These are phyloP conservation scores for Tetrapedia diversipes DNA, from an alignment of 2,888 invertebrate species.

Conservation along the genomic window DNA sequence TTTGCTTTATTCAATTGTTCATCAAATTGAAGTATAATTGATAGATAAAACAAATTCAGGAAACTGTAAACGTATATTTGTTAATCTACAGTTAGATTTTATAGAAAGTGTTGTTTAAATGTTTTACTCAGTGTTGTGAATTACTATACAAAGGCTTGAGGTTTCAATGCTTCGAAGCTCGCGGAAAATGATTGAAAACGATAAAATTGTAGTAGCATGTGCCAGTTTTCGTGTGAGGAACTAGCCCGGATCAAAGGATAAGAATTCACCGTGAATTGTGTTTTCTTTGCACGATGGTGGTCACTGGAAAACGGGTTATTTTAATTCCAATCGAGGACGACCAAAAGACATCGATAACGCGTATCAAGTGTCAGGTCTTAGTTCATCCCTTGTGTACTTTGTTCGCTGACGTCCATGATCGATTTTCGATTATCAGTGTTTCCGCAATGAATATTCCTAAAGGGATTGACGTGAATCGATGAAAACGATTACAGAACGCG, in stretches of 20 bases:
- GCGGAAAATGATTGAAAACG: background rate
- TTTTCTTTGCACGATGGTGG: background rate
- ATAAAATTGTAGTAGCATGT: background rate
- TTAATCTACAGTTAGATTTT: too few species aligned
- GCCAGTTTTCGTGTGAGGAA: background rate
- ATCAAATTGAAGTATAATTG: too few species aligned
- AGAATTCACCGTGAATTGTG: too few species aligned
- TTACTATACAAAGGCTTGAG: background rate
- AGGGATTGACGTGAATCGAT: constrained; percentile 38
- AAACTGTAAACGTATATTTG: too few species aligned
- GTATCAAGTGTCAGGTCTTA: constrained; percentile 46
- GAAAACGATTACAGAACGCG: constrained; percentile 31
- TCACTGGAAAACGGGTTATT: background rate
- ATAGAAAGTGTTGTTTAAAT: too few species aligned
- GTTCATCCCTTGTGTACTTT: constrained; percentile 32
- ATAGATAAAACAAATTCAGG: too few species aligned
- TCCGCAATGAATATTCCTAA: constrained; percentile 44
- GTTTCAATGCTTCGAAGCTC: too few species aligned
- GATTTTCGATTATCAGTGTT: constrained; percentile 47
- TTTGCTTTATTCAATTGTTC: too few species aligned
- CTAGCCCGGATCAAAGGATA: background rate
- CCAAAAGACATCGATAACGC: constrained; percentile 38
- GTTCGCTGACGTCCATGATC: constrained; percentile 20
- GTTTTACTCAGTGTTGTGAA: too few species aligned
- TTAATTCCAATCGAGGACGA: constrained; percentile 16